Percentiles rank a stretch among this genome's conserved stretches.
Conservation (phyloP, 2,113 vertebrate species). For the Lycaon pictus region DNA sequence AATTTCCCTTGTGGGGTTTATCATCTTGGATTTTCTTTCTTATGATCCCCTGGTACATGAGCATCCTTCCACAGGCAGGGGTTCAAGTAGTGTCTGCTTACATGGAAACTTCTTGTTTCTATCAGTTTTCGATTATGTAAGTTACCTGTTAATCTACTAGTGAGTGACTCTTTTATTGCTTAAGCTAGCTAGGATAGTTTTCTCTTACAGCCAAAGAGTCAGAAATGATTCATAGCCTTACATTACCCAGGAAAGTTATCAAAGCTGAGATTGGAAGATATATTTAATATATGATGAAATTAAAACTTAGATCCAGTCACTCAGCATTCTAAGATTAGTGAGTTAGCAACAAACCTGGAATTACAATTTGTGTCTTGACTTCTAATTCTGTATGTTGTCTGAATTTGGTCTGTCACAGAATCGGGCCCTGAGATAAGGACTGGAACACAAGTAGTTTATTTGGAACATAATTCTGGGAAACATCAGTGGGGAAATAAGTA, state of each 20-base stretch:
- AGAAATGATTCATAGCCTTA: not conserved
- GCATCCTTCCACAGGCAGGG: too few relatives aligned
- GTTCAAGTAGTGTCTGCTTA: not conserved
- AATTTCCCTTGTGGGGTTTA: not conserved
- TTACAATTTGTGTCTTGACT: not conserved
- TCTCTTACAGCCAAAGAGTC: not conserved
- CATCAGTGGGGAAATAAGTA: not conserved
- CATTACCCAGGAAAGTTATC: not conserved
- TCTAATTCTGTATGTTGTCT: not conserved
- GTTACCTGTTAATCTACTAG: not conserved
- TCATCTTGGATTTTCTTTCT: not conserved
- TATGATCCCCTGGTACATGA: not conserved
- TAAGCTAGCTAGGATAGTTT: not conserved
- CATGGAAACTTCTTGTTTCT: not conserved
- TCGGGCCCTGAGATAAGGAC: not conserved
- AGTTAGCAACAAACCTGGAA: not conserved
- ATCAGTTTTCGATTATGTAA: not conserved
- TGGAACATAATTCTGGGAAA: not conserved
- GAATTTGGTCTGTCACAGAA: not conserved
- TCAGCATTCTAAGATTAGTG: not conserved
- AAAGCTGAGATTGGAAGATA: not conserved
- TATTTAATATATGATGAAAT: not conserved
- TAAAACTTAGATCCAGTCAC: not conserved
- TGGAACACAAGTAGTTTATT: not conserved
- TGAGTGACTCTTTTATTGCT: not conserved